Percentiles rank a stretch among this genome's conserved stretches.
These are phyloP conservation scores for Pitta sordida DNA, from an alignment of 2,113 vertebrate genomes.

Conservation along the genomic window DNA sequence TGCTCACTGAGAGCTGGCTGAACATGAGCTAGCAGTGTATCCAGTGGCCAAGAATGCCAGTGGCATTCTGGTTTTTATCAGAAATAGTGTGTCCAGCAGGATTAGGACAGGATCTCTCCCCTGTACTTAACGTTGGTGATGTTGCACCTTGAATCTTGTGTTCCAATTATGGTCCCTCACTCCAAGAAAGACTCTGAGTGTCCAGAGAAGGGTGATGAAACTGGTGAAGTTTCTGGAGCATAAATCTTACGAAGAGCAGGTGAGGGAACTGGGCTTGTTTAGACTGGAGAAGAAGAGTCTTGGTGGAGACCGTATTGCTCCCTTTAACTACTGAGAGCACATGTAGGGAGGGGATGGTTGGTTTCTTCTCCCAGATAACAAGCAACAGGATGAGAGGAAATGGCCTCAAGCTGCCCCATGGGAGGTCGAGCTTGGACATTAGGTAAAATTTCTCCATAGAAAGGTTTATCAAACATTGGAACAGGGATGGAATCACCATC, in stretches of 20 bases:
- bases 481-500: background rate
- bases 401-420: background rate
- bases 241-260: background rate
- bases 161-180: background rate
- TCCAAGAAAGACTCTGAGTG: background rate
- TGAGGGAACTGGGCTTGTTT: background rate
- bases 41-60: background rate
- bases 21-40: background rate
- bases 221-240: background rate
- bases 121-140: background rate
- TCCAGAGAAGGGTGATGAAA: background rate
- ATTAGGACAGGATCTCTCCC: background rate
- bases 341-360: rapidly evolving
- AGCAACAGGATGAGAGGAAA: background rate
- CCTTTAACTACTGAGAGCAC: background rate
- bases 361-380: background rate
- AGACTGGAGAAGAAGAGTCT: background rate
- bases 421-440: background rate
- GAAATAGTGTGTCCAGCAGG: background rate
- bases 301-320: background rate
- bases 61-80: background rate
- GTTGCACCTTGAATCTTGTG: background rate
- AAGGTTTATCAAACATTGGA: background rate
- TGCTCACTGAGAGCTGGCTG: background rate
- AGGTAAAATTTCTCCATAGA: background rate